Conservation (phyloP, 1,140 invertebrate species). For the Mactra quadrangularis region DNA sequence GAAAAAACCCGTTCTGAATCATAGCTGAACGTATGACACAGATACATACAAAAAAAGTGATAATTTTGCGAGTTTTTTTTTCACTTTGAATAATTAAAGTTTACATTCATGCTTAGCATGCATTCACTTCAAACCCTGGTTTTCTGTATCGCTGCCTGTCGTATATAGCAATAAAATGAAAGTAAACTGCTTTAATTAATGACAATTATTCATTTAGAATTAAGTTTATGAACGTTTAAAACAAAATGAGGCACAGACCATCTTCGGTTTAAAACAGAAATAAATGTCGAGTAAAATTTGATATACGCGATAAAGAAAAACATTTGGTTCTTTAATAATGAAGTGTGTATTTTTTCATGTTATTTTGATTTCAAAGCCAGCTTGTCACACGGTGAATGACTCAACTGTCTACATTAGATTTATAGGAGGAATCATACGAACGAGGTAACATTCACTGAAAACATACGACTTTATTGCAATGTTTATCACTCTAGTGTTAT, state of each 20-base stretch:
- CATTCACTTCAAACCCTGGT: too few relatives aligned
- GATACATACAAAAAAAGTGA: neutral
- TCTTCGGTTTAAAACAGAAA: constrained; percentile 5
- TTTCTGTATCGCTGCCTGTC: neutral
- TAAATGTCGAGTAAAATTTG: neutral
- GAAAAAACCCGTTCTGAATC: constrained; percentile 1
- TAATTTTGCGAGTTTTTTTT: constrained; percentile 4
- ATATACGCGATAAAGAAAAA: constrained; percentile 3
- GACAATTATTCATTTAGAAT: constrained; percentile 15
- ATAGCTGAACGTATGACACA: too few relatives aligned
- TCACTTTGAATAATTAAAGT: constrained; percentile 20
- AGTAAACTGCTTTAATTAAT: constrained; percentile 39
- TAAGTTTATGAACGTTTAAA: constrained; percentile 33
- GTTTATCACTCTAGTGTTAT: too few relatives aligned
- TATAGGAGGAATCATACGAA: too few relatives aligned
- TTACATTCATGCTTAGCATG: too few relatives aligned
- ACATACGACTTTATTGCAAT: too few relatives aligned
- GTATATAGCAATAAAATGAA: constrained; percentile 10
- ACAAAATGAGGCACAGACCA: constrained; percentile 37
- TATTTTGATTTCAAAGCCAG: too few relatives aligned
- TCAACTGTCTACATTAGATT: too few relatives aligned
- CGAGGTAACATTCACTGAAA: too few relatives aligned
- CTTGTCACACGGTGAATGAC: too few relatives aligned
- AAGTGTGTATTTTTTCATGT: too few relatives aligned
- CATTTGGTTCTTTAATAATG: neutral